Evolutionary conservation across 2,888 invertebrate species (phyloP), one percentile per base, ranked within the genome.

Genomic region (Rhingia campestris): DNA sequence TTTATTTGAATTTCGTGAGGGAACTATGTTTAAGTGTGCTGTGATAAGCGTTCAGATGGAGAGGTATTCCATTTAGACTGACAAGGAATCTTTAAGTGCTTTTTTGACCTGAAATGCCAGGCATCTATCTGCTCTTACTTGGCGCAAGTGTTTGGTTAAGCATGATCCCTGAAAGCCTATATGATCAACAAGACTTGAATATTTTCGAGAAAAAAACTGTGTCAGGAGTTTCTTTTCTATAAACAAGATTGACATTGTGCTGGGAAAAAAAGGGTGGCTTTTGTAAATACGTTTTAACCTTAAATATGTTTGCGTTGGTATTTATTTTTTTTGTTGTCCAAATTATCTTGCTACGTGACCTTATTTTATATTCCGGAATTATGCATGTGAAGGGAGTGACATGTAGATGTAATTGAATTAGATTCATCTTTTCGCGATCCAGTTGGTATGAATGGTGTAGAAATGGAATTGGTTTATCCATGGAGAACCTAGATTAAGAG

Each of bases 1-100:
- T 77, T 81, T 75, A 81, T 81, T 81, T 81, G 33, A 59, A 10
- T 53, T 70, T 70, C 70, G 66, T 75, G 81, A 35, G 33, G 43
- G 33, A 70, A 74, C 33, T 73, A 80, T 53, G 74, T 66, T 80
- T 56, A 61, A 67, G 66, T 73, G 64, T 22, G 64, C 56, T 74
- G 66, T 39, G 75, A 75, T 75, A 67, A 75, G 75, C 66, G 49
- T 37, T 59, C 66, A 58, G 74, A 74, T 66, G 74, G 43, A 74
- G 74, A 64, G 73, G 73, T 73, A 64, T 73, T 73, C 64, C 47
- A 64, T 33, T 64, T 39, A 32, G 45, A 33, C 37, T 43, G 51
- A n/a, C 61, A 12, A 41, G 35, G 51, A 22, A 72, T 35, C 43
- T 4, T 72, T 12, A 51, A 72, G 43, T 72, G 72, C 2, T 22